phyloP scores from a whole-genome alignment of 2,113 vertebrate species.

The Ailuropoda melanoleuca region DNA sequence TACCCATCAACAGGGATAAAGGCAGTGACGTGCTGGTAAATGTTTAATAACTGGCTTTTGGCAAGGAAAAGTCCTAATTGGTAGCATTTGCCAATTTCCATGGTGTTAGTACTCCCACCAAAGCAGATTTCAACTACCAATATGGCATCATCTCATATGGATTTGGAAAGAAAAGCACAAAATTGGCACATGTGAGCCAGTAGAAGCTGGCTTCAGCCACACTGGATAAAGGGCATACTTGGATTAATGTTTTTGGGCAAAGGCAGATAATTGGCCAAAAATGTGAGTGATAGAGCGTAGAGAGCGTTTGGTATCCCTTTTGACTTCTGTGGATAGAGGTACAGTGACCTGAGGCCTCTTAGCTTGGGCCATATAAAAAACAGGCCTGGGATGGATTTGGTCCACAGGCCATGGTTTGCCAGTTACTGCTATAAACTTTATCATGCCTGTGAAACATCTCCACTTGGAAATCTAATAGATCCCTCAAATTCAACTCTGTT shows the following conservation, averaged over 20 bases:
- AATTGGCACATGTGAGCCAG: background rate
- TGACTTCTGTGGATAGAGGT: background rate
- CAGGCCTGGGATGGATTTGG: background rate
- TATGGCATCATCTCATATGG: background rate
- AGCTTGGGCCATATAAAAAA: background rate
- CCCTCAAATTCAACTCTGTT: background rate
- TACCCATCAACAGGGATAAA: no score
- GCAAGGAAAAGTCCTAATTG: background rate
- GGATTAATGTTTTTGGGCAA: background rate
- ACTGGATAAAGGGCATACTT: background rate
- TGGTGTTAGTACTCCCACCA: background rate
- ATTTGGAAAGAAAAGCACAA: background rate
- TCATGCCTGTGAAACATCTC: background rate
- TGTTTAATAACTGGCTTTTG: background rate
- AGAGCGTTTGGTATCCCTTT: background rate
- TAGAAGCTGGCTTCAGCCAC: background rate
- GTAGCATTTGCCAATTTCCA: background rate
- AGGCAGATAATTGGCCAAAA: background rate
- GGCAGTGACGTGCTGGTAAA: background rate
- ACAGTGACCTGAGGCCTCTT: background rate
- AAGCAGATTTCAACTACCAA: background rate
- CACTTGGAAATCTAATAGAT: background rate
- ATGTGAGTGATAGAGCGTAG: background rate
- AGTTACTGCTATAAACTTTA: background rate
- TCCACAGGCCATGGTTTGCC: background rate